Conservation (phyloP, 1,140 invertebrate species). For the Formica selysi region DNA sequence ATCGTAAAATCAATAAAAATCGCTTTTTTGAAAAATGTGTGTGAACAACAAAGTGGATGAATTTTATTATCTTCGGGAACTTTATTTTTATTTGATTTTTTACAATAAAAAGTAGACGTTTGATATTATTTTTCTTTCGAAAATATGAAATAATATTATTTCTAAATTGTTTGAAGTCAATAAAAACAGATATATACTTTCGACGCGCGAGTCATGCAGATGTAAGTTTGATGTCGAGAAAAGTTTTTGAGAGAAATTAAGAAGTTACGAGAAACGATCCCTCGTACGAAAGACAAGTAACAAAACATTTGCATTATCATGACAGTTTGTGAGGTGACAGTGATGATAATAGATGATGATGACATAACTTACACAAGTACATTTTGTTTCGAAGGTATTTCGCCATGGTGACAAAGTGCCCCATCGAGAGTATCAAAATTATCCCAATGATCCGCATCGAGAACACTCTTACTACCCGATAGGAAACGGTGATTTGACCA, state of each 20-base stretch:
- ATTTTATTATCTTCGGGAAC: background rate
- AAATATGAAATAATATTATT: background rate
- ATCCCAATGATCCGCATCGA: constrained; percentile 84
- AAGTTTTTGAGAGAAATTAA: constrained; percentile 49
- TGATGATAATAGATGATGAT: constrained; percentile 38
- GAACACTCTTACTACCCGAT: constrained; percentile 83
- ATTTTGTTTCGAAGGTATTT: constrained; percentile 81
- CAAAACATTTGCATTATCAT: constrained; percentile 45
- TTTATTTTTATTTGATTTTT: background rate
- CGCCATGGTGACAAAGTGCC: constrained; percentile 85
- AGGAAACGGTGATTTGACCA: constrained; percentile 84
- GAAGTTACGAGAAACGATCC: constrained; percentile 37
- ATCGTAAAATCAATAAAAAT: background rate
- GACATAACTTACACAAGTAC: constrained; percentile 28
- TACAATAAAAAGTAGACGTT: background rate
- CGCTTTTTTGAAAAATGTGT: background rate
- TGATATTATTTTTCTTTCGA: background rate
- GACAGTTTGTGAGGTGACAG: constrained; percentile 20
- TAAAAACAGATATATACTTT: background rate
- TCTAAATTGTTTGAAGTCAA: background rate
- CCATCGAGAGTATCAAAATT: constrained; percentile 84
- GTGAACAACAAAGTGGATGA: background rate
- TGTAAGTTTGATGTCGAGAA: background rate
- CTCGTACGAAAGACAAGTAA: constrained; percentile 19
- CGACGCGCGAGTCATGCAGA: background rate